Evolutionary conservation across 2,113 vertebrate genomes (phyloP).

Genomic region (Junco hyemalis): DNA sequence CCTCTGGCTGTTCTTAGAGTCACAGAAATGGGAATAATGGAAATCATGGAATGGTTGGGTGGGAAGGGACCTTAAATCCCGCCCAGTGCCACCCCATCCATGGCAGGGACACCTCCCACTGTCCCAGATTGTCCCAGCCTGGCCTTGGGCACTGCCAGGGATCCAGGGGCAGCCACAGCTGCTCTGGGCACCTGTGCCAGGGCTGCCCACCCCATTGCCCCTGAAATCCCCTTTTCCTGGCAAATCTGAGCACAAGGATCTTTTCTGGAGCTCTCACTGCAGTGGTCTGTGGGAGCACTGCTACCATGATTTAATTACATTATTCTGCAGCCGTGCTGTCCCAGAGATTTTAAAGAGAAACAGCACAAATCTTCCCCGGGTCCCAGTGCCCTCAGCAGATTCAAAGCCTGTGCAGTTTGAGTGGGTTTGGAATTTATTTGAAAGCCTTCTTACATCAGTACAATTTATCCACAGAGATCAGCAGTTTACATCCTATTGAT

Average conservation of each 20-base stretch:
- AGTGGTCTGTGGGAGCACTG: not conserved
- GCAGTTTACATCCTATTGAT: conserved; percentile 69
- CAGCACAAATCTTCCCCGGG: not conserved
- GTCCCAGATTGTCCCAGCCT: not conserved
- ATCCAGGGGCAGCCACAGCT: not conserved
- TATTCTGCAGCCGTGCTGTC: not conserved
- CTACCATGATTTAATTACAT: not conserved
- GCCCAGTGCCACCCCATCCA: not conserved
- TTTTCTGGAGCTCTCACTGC: not conserved
- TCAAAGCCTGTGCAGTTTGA: conserved; percentile 41
- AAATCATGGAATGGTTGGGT: not conserved
- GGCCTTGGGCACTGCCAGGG: not conserved
- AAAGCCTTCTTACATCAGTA: conserved; percentile 25
- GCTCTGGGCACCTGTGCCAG: not conserved
- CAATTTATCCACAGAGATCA: conserved; percentile 67
- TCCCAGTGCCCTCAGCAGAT: conserved; percentile 31
- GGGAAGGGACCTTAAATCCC: rapidly evolving
- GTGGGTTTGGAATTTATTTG: conserved; percentile 56
- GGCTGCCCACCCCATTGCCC: rapidly evolving
- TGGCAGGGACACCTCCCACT: not conserved
- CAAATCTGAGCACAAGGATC: not conserved
- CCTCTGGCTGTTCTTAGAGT: not conserved
- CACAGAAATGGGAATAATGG: not conserved
- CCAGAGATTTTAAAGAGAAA: conserved; percentile 9
- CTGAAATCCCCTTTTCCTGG: not conserved